Conservation (phyloP, 2,888 invertebrate species). For the Ophion slaviceki region DNA sequence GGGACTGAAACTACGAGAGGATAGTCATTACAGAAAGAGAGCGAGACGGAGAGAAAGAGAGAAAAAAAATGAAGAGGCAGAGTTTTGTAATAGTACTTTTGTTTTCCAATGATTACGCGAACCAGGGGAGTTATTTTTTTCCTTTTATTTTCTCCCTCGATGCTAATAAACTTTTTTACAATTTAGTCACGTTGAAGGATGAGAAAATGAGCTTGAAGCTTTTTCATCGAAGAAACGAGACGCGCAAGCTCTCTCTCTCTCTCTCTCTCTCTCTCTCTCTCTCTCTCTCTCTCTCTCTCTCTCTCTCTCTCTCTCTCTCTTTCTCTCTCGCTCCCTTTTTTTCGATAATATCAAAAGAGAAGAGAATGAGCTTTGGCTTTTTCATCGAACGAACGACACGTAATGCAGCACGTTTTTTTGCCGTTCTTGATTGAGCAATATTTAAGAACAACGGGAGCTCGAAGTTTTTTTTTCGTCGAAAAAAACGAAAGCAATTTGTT, state of each 20-base stretch:
- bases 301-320: neutral
- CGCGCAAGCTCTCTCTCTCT: neutral
- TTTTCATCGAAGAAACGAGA: slow-evolving; percentile 19
- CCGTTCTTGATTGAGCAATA: slow-evolving; percentile 14
- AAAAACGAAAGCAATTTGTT: slow-evolving; percentile 5
- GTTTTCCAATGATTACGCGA: slow-evolving; percentile 53
- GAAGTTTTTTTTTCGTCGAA: neutral
- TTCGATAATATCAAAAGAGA: neutral
- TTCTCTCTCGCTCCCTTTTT: neutral
- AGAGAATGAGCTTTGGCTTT: slow-evolving; percentile 9
- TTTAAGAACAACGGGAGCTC: slow-evolving; percentile 1
- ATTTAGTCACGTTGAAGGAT: slow-evolving; percentile 7
- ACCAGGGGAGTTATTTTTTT: slow-evolving; percentile 39
- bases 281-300: neutral
- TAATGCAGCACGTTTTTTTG: neutral
- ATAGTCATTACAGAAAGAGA: slow-evolving; percentile 24
- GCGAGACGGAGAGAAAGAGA: neutral
- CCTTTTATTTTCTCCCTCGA: slow-evolving; percentile 29
- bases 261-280: neutral
- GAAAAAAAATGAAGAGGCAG: neutral
- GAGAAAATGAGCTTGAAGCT: slow-evolving; percentile 11
- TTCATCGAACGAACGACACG: slow-evolving; percentile 6
- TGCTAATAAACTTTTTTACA: slow-evolving; percentile 13
- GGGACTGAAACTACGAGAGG: slow-evolving; percentile 29
- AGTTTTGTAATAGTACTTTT: slow-evolving; percentile 41